Base-by-base conservation (phyloP, 2,113 vertebrate species). In the Dicaeum eximium region DNA sequence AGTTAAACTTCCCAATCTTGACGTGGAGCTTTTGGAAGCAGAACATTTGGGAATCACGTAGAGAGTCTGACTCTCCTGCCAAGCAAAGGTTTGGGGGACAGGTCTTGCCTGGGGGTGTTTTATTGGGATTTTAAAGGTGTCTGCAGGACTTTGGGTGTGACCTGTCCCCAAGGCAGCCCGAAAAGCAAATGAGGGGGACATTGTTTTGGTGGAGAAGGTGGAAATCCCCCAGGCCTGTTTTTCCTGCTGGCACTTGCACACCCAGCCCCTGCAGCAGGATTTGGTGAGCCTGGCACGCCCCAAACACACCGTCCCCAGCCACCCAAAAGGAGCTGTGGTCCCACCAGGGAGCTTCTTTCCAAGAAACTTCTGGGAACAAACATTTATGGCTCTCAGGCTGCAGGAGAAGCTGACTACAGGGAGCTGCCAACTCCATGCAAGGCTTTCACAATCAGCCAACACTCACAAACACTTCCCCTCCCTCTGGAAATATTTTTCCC, bases 61-160 rank as follows among this genome's bases (percentile, higher is more conserved):
- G 45, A 85, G 58, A 85, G 30, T 9, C 42, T n/a, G 86, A 10
- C n/a, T 80, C 25, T 5, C 3, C 58, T 67, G 61, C 60, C 89
- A 77, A 37, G 40, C 11, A 40, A 50, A 75, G 13, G 14, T 37
- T 15, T 64, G 56, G 83, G 80, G 61, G 31, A 44, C 7, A 10
- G 0, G 1, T 24, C 33, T 44, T 21, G 16, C 0, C 2, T 28
- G 19, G 53, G 4, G 16, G 11, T 38, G n/a, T 33, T 90, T 57
- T 30, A 2, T 35, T 33, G 10, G 2, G 4, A 25, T 48, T 73
- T 65, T 35, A 4, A 6, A 57, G 38, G 45, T 4, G 7, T n/a
- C 30, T 33, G 58, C 48, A 53, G 78, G n/a, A 58, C 16, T n/a
- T 28, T 2, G 9, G 19, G 51, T 30, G 16, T 50, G 50, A 50